Evolutionary conservation across 2,113 vertebrate species (phyloP), one percentile per base, ranked within the genome.

Genomic region (Stegastes partitus): DNA sequence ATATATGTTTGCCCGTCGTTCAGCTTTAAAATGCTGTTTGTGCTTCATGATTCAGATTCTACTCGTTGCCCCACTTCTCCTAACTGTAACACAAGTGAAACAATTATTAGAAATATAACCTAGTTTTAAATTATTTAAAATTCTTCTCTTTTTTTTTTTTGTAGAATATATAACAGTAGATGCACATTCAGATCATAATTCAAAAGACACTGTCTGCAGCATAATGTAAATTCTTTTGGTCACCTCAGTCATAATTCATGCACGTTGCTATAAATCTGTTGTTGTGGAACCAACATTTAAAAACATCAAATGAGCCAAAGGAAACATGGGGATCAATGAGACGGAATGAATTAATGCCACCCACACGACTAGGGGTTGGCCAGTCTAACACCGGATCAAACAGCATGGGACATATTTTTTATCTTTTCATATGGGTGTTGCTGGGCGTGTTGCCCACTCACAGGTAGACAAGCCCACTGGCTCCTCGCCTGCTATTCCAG

Each of bases 351-450:
- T 44, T 9, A 50, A 57, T 22, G 34, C 54, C 47, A 59, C 25
- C 59, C 45, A 75, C 16, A 2, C 19, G 55, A 18, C 47, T 59
- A 51, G 54, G 23, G 55, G 59, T 31, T 71, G 44, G 18, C 42
- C 58, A 61, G 12, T 42, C 65, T 47, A 70, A 85, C 57, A 78
- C 37, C 26, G 59, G 53, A 66, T 67, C 68, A 70, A 84, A 74
- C 80, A 85, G 56, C 51, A 81, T 84, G 63, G 28, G 23, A 34
- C 39, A 56, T 59, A 51, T 70, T 82, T 85, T 81, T 81, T 80
- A 78, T 85, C 65, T 83, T 85, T 81, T 83, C 55, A 53, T 76
- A 74, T 65, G 63, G 76, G 67, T 92, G 82, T 75, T 89, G 23
- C 63, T 82, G 77, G 75, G 72, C 77, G 82, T 59, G 22, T 73